Conservation (phyloP, 2,888 invertebrate genomes). For the Nemapogon koenigi region DNA sequence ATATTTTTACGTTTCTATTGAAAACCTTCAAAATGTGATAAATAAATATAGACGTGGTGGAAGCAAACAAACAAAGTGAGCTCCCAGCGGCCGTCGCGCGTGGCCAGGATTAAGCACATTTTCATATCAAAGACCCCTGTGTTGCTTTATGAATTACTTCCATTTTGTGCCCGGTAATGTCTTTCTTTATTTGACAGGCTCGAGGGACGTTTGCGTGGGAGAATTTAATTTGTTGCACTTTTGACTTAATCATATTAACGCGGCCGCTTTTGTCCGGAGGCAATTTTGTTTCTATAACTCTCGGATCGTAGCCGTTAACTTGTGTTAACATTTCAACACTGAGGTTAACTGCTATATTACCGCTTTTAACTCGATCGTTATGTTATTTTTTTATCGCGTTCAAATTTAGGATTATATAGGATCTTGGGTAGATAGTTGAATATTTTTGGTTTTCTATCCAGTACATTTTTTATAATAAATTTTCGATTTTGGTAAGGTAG, state of each 20-base stretch:
- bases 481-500: too few species aligned
- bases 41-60: conserved; percentile 47
- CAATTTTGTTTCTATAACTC: not conserved
- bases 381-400: too few species aligned
- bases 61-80: conserved; percentile 42
- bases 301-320: too few species aligned
- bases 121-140: conserved; percentile 57
- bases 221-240: conserved; percentile 58
- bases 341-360: too few species aligned
- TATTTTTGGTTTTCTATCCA: too few species aligned
- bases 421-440: too few species aligned
- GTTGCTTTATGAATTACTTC: conserved; percentile 56
- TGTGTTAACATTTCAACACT: too few species aligned
- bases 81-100: conserved; percentile 43
- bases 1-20: conserved; percentile 45
- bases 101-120: conserved; percentile 56
- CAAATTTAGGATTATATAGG: too few species aligned
- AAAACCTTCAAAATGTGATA: conserved; percentile 46
- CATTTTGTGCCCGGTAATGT: conserved; percentile 44
- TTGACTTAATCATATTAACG: conserved; percentile 42
- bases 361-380: too few species aligned
- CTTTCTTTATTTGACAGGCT: conserved; percentile 35
- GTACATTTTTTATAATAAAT: too few species aligned
- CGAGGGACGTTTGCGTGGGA: conserved; percentile 50
- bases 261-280: conserved; percentile 29